Evolutionary conservation across 2,888 invertebrate genomes (phyloP), one percentile per base, ranked within the genome.

Genomic region (Thera obeliscata): DNA sequence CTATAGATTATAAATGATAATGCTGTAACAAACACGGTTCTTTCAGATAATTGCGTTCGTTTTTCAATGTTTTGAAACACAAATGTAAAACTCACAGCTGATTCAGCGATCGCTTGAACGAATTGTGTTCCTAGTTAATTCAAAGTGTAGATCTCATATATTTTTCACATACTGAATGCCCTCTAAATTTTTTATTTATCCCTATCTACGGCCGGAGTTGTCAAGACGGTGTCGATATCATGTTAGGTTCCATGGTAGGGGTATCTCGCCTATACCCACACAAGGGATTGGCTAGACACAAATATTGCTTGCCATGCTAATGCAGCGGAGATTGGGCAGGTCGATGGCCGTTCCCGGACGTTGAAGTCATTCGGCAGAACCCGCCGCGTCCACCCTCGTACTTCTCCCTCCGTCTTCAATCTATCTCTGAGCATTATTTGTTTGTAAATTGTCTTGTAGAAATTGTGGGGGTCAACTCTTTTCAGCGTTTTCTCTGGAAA

Each of bases 291-390:
- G 82, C 84, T 87, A 89, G 87, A 88, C 87, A 88, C 86, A 87
- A 90, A 91, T 91, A 91, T 92, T 91, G 93, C 91, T 89, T 87
- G 93, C 93, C 90, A 93, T 93, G 94, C 93, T 93, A 94, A 94
- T 94, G 94, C 93, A 87, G 87, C 88, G 87, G 93, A 93, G 94
- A 94, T 94, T 93, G 94, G 94, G 90, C 89, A 93, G 94, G 94
- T 94, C 94, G 90, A 87, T 93, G 94, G 86, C 93, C 94, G 87
- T 87, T 90, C 92, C 91, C 93, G 91, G 92, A 92, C 91, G 89
- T 88, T 85, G 86, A 85, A 91, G 88, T 88, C 92, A 89, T 88
- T 91, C 90, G 92, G 87, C 90, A 90, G 88, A 91, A 90, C 89
- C 87, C 87, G 87, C 52, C 76, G 79, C 73, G 83, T 80, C 88